Evolutionary conservation across 1,140 invertebrate genomes (phyloP).

Genomic region (Grapholita molesta): DNA sequence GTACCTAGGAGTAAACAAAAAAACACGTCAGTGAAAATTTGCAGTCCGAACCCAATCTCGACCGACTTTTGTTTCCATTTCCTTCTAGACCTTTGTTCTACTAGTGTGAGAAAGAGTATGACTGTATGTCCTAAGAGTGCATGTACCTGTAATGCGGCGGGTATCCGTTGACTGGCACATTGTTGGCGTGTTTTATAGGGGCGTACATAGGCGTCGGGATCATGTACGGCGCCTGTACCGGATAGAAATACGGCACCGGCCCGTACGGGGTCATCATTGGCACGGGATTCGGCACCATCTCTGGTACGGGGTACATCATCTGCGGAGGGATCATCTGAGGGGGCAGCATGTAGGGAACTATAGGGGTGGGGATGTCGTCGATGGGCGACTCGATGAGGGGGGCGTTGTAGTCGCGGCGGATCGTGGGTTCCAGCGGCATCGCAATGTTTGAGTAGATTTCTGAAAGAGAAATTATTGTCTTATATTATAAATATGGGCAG

Average conservation of each 20-base stretch:
- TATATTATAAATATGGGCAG: no score
- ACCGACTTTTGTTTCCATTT: no score
- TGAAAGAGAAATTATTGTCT: no score
- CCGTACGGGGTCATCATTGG: conserved; percentile 59
- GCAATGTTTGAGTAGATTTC: conserved; percentile 67
- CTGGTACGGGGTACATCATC: conserved; percentile 48
- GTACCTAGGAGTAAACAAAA: conserved; percentile 32
- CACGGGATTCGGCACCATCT: conserved; percentile 42
- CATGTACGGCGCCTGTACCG: conserved; percentile 69
- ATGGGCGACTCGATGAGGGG: conserved; percentile 32
- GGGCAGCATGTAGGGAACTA: conserved; percentile 50
- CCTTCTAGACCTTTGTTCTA: no score
- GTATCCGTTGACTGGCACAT: conserved; percentile 68
- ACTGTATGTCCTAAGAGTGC: no score
- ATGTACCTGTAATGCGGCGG: conserved; percentile 46
- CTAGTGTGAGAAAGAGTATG: no score
- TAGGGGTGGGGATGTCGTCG: conserved; percentile 41
- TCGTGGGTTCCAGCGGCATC: conserved; percentile 36
- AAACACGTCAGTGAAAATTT: background rate
- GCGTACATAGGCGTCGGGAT: conserved; percentile 68
- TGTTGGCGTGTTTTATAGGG: conserved; percentile 68
- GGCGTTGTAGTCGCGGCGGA: conserved; percentile 37
- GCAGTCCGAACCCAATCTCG: no score
- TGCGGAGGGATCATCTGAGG: conserved; percentile 38
- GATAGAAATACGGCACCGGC: conserved; percentile 62